A percentile compares a stretch with the other conserved stretches of the same genome.
These are phyloP conservation scores for Leptopilina clavipes DNA, from an alignment of 1,140 invertebrate genomes.

Conservation along the genomic window DNA sequence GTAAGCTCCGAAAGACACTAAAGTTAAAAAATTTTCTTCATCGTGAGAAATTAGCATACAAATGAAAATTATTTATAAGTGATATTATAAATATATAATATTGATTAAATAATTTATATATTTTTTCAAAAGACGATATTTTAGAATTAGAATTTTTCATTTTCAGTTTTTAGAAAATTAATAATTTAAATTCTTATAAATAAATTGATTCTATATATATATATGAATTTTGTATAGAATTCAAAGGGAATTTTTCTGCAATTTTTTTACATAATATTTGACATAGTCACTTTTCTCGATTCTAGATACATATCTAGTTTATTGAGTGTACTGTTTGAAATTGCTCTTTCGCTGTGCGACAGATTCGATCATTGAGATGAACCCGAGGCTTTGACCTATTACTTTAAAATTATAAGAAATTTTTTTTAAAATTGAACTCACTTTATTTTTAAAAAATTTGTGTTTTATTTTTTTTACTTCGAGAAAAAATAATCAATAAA, in stretches of 20 bases:
- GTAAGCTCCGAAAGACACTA: too few relatives aligned
- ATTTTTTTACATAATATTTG: background rate
- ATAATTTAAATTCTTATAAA: too few relatives aligned
- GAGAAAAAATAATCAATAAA: background rate
- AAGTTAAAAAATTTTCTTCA: too few relatives aligned
- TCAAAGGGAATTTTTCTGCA: background rate
- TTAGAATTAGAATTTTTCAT: too few relatives aligned
- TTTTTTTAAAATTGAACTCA: background rate
- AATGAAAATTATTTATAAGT: too few relatives aligned
- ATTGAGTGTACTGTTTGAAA: slow-evolving; percentile 25
- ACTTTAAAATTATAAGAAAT: background rate
- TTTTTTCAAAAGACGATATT: too few relatives aligned
- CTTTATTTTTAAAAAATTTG: background rate
- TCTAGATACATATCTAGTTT: slow-evolving; percentile 26
- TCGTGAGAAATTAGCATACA: too few relatives aligned
- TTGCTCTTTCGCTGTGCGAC: slow-evolving; percentile 3
- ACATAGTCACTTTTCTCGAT: slow-evolving; percentile 13
- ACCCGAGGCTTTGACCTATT: background rate
- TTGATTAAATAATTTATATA: too few relatives aligned
- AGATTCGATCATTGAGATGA: slow-evolving; percentile 17
- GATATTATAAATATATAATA: too few relatives aligned
- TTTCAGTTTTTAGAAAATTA: too few relatives aligned
- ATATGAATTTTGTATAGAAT: too few relatives aligned
- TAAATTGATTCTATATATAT: too few relatives aligned
- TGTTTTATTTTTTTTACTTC: background rate